Percentiles rank a stretch among this genome's conserved stretches.
Conservation (phyloP, 2,888 invertebrate genomes). For the Archips crataeganus region DNA sequence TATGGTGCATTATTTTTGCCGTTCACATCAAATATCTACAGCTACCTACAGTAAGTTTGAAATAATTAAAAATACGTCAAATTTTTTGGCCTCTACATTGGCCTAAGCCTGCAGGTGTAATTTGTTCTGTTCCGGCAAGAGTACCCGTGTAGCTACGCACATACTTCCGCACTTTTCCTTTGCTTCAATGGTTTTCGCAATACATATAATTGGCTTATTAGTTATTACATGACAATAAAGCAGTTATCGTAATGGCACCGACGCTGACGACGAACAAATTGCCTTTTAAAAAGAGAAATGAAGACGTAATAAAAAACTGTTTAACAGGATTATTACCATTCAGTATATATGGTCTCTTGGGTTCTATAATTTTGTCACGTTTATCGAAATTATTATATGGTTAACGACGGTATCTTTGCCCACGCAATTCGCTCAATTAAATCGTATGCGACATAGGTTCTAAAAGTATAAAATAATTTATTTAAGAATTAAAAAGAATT, state of each 20-base stretch:
- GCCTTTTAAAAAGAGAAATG: conserved; percentile 39
- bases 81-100: background rate
- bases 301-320: conserved; percentile 25
- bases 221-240: conserved; percentile 39
- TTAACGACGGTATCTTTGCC: no score
- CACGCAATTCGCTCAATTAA: no score
- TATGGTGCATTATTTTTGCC: background rate
- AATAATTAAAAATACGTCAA: background rate
- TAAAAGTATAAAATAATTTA: no score
- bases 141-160: background rate
- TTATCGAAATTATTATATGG: background rate
- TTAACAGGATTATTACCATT: background rate
- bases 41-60: background rate
- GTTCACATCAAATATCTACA: background rate
- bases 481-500: no score
- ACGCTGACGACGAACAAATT: conserved; percentile 33
- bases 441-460: no score
- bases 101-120: no score
- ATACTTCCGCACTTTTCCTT: background rate
- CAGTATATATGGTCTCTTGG: background rate
- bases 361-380: background rate
- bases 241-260: conserved; percentile 24
- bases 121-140: background rate
- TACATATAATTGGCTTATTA: conserved; percentile 20
- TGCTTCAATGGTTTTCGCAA: conserved; percentile 12